Base-by-base conservation (phyloP, 1,140 invertebrate species). In the Tyrophagus putrescentiae region DNA sequence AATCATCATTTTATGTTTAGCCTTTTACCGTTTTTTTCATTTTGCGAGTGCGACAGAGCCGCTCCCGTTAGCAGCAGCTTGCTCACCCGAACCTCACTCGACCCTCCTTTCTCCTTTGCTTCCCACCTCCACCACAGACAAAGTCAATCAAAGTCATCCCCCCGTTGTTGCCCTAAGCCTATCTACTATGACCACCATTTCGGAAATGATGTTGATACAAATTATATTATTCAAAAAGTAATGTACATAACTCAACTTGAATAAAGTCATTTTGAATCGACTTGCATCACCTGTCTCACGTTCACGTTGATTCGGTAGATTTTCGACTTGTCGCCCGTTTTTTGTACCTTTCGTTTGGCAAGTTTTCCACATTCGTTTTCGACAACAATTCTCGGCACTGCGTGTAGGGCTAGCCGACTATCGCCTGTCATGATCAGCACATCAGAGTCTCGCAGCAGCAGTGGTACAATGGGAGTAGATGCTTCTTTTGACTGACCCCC, bases 331-430 rank as follows among this genome's bases (percentile, higher is more conserved):
- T 18, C 16, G 41, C 18, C 7, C 16, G 13, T 41, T 11, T 21
- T 34, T n/a, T n/a, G n/a, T n/a, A 68, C 41, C 52, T 61, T 39
- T 61, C 42, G 53, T 4, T 61, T 21, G n/a, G n/a, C n/a, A n/a
- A n/a, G 18, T 67, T 60, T 62, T 76, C 72, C 79, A 81, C 83
- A 33, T 18, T 7, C 18, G 73, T 69, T 31, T 21, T 70, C 41
- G 3, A 72, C 62, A 42, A 89, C 66, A 65, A 91, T 83, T 72
- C 79, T 81, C 27, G 87, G 87, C 1, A 91, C 79, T 11, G 83
- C 86, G 72, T 92, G 87, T 72, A 89, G 90, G 54, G 79, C 81
- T 1, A 85, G 71, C 57, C 87, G 74, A 1, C 84, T 82, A 67
- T 78, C 72, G 62, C 80, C 79, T 6, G 82, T 83, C 87, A 92